These are phyloP conservation scores for Hydrocynus forskahlii DNA, from an alignment of 2,797 vertebrate genomes.

Conservation along the genomic window DNA sequence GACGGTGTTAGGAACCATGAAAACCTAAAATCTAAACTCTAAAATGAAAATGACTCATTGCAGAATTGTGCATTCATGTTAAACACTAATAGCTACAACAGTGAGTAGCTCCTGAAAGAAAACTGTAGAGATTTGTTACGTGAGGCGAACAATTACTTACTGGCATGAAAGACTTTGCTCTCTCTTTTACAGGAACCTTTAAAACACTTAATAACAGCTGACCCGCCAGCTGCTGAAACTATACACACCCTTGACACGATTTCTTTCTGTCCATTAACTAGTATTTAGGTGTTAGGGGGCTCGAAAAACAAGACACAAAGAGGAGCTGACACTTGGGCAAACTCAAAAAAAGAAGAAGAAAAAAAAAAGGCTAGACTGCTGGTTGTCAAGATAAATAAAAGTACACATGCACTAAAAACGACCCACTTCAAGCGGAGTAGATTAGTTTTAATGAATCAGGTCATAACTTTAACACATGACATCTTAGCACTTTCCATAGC, in stretches of 20 bases:
- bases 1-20: too few species aligned
- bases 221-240: conserved; percentile 72
- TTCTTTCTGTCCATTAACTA: conserved; percentile 3
- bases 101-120: conserved; percentile 57
- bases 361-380: conserved; percentile 52
- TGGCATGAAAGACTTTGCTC: conserved; percentile 73
- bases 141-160: conserved; percentile 72
- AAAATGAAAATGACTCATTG: not conserved
- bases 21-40: too few species aligned
- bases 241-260: conserved; percentile 69
- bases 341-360: conserved; percentile 54
- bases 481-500: conserved; percentile 77
- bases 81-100: conserved; percentile 9
- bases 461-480: conserved; percentile 83
- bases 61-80: not conserved
- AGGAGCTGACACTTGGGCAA: conserved; percentile 65
- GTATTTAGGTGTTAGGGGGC: conserved; percentile 18
- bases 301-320: conserved; percentile 64
- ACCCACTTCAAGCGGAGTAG: conserved; percentile 69
- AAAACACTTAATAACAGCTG: conserved; percentile 76
- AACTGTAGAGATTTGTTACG: conserved; percentile 68
- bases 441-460: conserved; percentile 75
- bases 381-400: conserved; percentile 78
- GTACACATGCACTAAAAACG: conserved; percentile 68
- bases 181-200: conserved; percentile 71